Base-by-base conservation (phyloP, 2,888 invertebrate species). In the Mythimna ferrago region DNA sequence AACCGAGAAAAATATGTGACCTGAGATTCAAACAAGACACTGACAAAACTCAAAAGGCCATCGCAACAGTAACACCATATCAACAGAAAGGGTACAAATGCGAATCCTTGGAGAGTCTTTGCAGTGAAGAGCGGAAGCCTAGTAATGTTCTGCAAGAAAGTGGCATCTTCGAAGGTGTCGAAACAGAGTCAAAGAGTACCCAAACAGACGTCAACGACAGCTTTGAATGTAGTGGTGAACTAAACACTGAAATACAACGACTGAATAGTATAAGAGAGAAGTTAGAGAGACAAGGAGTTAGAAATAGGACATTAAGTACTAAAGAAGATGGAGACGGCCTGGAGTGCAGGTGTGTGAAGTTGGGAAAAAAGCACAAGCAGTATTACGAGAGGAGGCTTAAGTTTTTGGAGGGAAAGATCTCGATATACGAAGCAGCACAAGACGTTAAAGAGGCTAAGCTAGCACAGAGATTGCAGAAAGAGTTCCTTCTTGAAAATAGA, bases 91-190 rank as follows among this genome's bases (percentile, higher is more conserved):
- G 96, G 81, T 92, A 95, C 91, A 94, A 96, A 91, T 92, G 93
- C 82, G 95, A 94, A 83, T 96, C 95, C 66, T 89, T 96, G 63
- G 96, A 96, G 81, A 95, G 94, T 84, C 92, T 96, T 73, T 94
- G 94, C 82, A 91, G 89, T 76, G 95, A 96, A 78, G 96, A 96
- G 75, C 94, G 92, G 90, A 97, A 93, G 92, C 97, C 95, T 83
- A 96, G 91, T 81, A 97, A 95, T 86, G 94, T 97, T 87, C 94
- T 98, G 44, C 98, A 98, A 88, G 98, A 98, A 88, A 98, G 98
- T 87, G 98, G 98, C 41, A 98, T 98, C 82, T 98, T 98, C 87
- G 98, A 97, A 87, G 97, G 96, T 62, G 96, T 94, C 48, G 96
- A 96, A 82, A 94, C 95, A 73, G 95, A 95, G 78, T 92, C 92